phyloP scores from a whole-genome alignment of 2,113 vertebrate species.

The Scomber japonicus region DNA sequence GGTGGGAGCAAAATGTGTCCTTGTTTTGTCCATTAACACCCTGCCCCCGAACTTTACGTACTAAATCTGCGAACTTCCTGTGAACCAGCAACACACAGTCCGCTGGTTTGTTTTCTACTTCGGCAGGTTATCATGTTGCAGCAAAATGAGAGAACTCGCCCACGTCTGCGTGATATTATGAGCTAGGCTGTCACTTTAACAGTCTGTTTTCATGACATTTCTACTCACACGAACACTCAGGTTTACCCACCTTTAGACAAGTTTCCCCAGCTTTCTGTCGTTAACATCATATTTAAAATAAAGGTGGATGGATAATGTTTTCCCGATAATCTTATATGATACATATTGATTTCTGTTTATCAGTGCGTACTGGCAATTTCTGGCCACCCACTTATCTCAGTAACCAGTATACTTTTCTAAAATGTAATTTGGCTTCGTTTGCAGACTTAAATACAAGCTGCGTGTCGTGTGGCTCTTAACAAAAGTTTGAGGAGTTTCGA shows the following conservation, averaged over 20 bases:
- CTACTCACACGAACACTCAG: neutral
- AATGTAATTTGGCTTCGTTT: neutral
- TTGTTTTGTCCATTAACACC: slow-evolving; percentile 55
- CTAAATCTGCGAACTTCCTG: slow-evolving; percentile 49
- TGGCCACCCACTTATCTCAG: no score
- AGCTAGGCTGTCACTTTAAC: neutral
- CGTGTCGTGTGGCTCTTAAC: neutral
- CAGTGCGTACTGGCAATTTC: neutral
- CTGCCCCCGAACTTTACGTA: slow-evolving; percentile 12
- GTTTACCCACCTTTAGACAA: neutral
- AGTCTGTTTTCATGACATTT: neutral
- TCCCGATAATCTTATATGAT: no score
- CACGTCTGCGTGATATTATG: slow-evolving; percentile 15
- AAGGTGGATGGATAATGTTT: no score
- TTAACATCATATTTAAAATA: no score
- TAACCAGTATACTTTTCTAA: neutral
- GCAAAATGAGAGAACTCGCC: slow-evolving; percentile 7
- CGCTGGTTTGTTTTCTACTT: slow-evolving; percentile 18
- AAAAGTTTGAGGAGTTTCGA: neutral
- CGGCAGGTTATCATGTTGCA: neutral
- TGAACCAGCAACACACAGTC: slow-evolving; percentile 35
- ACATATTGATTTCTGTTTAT: no score
- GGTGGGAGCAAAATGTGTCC: slow-evolving; percentile 50
- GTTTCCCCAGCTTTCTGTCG: neutral
- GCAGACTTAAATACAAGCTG: neutral